Evolutionary conservation across 2,888 invertebrate species (phyloP).

Genomic region (Melanotus villosus): DNA sequence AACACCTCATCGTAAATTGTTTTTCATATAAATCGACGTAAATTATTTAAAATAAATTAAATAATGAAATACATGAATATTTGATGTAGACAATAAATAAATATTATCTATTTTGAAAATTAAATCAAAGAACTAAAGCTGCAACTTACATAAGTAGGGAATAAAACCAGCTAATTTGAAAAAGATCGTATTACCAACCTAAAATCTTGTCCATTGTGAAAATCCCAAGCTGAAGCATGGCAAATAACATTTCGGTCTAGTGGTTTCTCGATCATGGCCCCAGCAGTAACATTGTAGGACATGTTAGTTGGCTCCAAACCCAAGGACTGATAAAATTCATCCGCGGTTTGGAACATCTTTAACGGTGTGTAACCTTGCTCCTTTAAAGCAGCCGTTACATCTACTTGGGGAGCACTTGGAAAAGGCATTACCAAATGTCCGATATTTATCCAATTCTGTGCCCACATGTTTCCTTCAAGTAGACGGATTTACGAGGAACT

Average conservation of each 20-base stretch:
- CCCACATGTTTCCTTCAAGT: slow-evolving; percentile 77
- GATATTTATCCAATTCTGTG: slow-evolving; percentile 73
- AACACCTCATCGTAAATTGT: too few relatives aligned
- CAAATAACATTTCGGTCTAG: slow-evolving; percentile 73
- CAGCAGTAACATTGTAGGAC: slow-evolving; percentile 70
- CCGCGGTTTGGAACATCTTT: slow-evolving; percentile 73
- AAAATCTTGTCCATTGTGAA: slow-evolving; percentile 77
- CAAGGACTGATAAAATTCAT: slow-evolving; percentile 57
- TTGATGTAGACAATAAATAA: too few relatives aligned
- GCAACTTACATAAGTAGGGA: too few relatives aligned
- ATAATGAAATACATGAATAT: too few relatives aligned
- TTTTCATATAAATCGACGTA: too few relatives aligned
- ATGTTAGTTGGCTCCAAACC: slow-evolving; percentile 75
- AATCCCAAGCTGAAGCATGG: slow-evolving; percentile 80
- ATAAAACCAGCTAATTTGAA: too few relatives aligned
- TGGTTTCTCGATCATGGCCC: slow-evolving; percentile 74
- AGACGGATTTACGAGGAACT: not conserved
- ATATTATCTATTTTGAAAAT: too few relatives aligned
- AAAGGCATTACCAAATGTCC: slow-evolving; percentile 69
- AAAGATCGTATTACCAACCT: not conserved
- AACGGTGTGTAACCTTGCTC: slow-evolving; percentile 66
- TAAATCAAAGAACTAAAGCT: too few relatives aligned
- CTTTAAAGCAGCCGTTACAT: slow-evolving; percentile 70
- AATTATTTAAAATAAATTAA: too few relatives aligned
- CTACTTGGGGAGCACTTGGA: slow-evolving; percentile 65